Conservation (phyloP, 2,888 invertebrate species). For the Acanthosepion lycidas region DNA sequence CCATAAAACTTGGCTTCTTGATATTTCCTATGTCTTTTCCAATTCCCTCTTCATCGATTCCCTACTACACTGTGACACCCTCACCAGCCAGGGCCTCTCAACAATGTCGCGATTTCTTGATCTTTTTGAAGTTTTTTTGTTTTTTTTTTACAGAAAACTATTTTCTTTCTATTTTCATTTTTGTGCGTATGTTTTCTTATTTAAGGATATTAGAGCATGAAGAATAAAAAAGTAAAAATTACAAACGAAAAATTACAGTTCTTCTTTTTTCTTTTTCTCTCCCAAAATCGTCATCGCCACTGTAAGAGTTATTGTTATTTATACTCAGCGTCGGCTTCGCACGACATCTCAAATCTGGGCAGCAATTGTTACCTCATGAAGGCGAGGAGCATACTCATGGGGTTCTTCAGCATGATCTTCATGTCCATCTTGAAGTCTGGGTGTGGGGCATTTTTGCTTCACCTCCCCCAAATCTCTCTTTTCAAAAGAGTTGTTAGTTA, state of each 20-base stretch:
- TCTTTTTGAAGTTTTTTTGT: not conserved
- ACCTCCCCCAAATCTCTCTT: not conserved
- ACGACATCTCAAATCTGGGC: slow-evolving; percentile 4
- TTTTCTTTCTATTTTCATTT: not conserved
- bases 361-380: slow-evolving; percentile 12
- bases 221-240: not conserved
- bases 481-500: not conserved
- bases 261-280: not conserved
- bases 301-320: not conserved
- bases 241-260: not conserved
- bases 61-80: not conserved
- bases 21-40: not conserved
- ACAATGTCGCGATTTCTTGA: not conserved
- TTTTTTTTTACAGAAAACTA: not conserved
- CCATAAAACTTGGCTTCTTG: slow-evolving; percentile 18
- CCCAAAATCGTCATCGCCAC: not conserved
- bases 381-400: not conserved
- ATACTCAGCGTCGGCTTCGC: not conserved
- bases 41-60: not conserved
- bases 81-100: not conserved
- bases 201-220: not conserved
- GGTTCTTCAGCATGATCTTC: not conserved
- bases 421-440: not conserved
- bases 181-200: too few relatives aligned
- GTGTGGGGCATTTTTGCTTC: not conserved